Percentiles rank a stretch among this genome's conserved stretches.
Conservation (phyloP, 2,888 invertebrate species). For the Thalpophila matura region DNA sequence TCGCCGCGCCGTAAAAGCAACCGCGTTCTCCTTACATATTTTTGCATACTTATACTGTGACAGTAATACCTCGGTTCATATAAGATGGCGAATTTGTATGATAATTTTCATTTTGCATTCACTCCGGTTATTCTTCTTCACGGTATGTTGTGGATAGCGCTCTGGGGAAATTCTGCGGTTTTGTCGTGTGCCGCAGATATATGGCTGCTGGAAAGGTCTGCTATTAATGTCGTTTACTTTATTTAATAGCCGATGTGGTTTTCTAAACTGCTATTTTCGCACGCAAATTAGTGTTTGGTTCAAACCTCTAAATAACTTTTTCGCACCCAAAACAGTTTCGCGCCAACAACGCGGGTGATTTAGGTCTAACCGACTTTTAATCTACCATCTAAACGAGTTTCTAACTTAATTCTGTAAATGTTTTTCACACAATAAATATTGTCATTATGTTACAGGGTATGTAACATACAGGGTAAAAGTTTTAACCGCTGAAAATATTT, state of each 20-base stretch:
- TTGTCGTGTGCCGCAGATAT: slow-evolving; percentile 72
- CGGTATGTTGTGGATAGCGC: slow-evolving; percentile 86
- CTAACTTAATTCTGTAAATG: slow-evolving; percentile 47
- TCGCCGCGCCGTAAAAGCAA: slow-evolving; percentile 80
- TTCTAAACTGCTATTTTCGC: slow-evolving; percentile 54
- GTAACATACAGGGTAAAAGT: slow-evolving; percentile 14
- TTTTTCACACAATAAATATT: slow-evolving; percentile 43
- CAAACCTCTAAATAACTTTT: slow-evolving; percentile 59
- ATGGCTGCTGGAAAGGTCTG: slow-evolving; percentile 55
- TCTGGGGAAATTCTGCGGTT: slow-evolving; percentile 87
- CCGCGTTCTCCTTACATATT: slow-evolving; percentile 84
- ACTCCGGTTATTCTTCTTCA: slow-evolving; percentile 86
- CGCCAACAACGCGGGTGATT: slow-evolving; percentile 42
- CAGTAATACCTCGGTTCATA: slow-evolving; percentile 85
- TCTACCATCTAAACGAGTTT: slow-evolving; percentile 57
- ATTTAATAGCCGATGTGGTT: slow-evolving; percentile 52
- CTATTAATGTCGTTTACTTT: slow-evolving; percentile 50
- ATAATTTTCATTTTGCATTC: slow-evolving; percentile 91
- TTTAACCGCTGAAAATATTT: slow-evolving; percentile 1
- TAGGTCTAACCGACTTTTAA: slow-evolving; percentile 42
- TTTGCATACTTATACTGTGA: slow-evolving; percentile 86
- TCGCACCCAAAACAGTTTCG: slow-evolving; percentile 50
- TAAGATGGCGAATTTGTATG: slow-evolving; percentile 89
- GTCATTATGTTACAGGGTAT: slow-evolving; percentile 28
- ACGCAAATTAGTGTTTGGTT: slow-evolving; percentile 50